Base-by-base conservation (phyloP, 2,113 vertebrate species). In the Chrysemys picta region DNA sequence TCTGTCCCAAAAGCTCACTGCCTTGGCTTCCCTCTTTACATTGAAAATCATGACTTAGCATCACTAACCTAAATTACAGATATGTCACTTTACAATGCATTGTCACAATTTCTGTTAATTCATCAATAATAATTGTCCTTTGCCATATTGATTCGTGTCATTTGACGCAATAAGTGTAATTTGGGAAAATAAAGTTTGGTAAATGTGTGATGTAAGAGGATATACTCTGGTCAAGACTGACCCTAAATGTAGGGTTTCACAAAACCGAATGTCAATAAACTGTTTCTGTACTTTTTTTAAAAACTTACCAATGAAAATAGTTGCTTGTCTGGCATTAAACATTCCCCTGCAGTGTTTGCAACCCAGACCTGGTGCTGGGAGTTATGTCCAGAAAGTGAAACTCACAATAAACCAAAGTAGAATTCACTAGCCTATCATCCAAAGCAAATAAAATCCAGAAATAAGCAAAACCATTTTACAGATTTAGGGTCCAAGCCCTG, bases 131-230 rank as follows among this genome's bases (percentile, higher is more conserved):
- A 0, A 12, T 27, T 31, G 14, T 29, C 11, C 45, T 2, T 14
- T 78, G 14, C 42, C 54, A 17, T 12, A n/a, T n/a, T 38, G 72
- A 76, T 78, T 35, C 4, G 5, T 16, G 29, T 31, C 5, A 1
- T 16, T 16, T 25, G 0, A 76, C 2, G 29, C 52, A 80, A 59
- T 14, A 31, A n/a, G 0, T 9, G 10, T 22, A 11, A 22, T 54
- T 84, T 27, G 8, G 53, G 4, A 21, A 84, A 80, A 49, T 12
- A 19, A 0, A 5, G 45, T 62, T 84, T 8, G 19, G 85, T n/a
- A 27, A 84, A 80, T 0, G 0, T 2, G 1, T 0, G 8, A 17
- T 16, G 42, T 14, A 1, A 49, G 8, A 35, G 75, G 42, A 24
- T 76, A 47, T 29, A 27, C 5, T 45, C 25, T 38, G 24, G 42